These are phyloP conservation scores for Thalpophila matura DNA, from an alignment of 2,888 invertebrate species.

Conservation along the genomic window DNA sequence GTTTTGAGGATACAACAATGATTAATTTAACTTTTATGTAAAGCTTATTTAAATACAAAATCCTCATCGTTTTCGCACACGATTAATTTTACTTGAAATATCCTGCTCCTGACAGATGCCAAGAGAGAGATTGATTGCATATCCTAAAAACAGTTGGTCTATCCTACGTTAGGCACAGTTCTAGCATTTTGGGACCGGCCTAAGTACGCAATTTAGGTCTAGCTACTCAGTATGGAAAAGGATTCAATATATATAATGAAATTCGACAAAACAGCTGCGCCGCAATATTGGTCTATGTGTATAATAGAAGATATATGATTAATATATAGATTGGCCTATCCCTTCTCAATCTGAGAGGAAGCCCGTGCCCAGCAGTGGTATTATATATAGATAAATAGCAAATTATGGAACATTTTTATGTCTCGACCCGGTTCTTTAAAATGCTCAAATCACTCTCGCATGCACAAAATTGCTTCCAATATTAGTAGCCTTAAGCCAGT, in stretches of 20 bases:
- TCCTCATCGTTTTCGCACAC: not conserved
- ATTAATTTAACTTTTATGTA: not conserved
- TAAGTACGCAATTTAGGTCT: constrained; percentile 26
- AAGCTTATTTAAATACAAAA: constrained; percentile 14
- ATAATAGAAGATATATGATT: constrained; percentile 6
- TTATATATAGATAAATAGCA: too few relatives aligned
- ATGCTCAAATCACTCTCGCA: too few relatives aligned
- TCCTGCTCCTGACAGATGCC: constrained; percentile 50
- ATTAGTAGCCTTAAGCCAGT: too few relatives aligned
- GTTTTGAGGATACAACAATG: too few relatives aligned
- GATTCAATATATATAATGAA: constrained; percentile 34
- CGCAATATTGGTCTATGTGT: not conserved
- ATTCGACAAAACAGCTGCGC: constrained; percentile 36
- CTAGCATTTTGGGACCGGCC: constrained; percentile 7
- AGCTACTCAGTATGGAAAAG: constrained; percentile 20
- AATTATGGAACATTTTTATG: too few relatives aligned
- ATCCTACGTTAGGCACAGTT: constrained; percentile 16
- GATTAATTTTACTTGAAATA: constrained; percentile 52
- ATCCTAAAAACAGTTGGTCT: constrained; percentile 48
- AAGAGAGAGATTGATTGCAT: constrained; percentile 52
- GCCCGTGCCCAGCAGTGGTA: too few relatives aligned
- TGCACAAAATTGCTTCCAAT: too few relatives aligned
- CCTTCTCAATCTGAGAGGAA: too few relatives aligned
- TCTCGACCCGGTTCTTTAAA: too few relatives aligned
- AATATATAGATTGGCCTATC: not conserved